A percentile compares a stretch with the other conserved stretches of the same genome.
Evolutionary conservation across 2,113 vertebrate genomes (phyloP).

Genomic region (Xiphophorus hellerii): DNA sequence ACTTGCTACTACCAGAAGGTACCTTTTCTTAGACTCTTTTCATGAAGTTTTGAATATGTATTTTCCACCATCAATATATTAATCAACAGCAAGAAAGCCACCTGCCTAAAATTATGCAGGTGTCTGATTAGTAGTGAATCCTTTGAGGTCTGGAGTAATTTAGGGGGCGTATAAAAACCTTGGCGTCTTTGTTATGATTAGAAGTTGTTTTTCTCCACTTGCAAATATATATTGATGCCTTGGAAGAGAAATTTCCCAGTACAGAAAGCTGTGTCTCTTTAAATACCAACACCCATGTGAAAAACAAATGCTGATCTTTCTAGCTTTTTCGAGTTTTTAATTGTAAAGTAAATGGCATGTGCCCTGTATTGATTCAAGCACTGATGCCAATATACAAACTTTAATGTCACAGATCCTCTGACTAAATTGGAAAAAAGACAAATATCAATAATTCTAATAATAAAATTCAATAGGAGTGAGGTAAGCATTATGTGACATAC

Average conservation of each 20-base stretch:
- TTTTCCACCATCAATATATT: no score
- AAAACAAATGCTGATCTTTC: neutral
- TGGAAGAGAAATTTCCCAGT: neutral
- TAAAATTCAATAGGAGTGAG: neutral
- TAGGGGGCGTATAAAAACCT: neutral
- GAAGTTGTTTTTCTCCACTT: neutral
- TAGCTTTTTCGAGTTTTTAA: neutral
- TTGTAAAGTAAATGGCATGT: neutral
- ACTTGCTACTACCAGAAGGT: no score
- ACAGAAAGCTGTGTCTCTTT: neutral
- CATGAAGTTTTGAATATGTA: no score
- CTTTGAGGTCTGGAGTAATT: neutral
- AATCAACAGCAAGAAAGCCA: conserved; percentile 27
- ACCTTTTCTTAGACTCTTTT: no score
- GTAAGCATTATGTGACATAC: neutral
- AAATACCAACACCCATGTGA: neutral
- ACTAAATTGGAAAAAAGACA: no score
- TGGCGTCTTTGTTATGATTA: neutral
- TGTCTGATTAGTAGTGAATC: neutral
- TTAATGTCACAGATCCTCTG: neutral
- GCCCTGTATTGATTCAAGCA: neutral
- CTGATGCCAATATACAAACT: neutral
- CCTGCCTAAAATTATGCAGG: neutral
- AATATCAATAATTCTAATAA: neutral
- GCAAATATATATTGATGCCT: neutral